phyloP scores from a whole-genome alignment of 1,140 invertebrate species.

The Papilio xuthus region DNA sequence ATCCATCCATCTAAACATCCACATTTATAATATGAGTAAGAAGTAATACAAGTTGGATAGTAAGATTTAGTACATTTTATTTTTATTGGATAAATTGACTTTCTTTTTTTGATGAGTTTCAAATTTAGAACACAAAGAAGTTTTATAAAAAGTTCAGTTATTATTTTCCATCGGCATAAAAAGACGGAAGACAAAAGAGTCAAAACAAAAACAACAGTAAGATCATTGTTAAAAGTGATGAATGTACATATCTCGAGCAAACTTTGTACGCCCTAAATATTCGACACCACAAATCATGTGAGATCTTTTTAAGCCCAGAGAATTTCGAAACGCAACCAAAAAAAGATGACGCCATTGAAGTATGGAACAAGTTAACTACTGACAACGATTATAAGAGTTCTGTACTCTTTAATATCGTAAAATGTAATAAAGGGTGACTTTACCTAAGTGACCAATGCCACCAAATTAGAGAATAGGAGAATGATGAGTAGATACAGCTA shows the following conservation, averaged over 20 bases:
- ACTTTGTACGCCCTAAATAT: constrained; percentile 58
- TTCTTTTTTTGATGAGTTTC: neutral
- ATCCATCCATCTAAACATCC: no score
- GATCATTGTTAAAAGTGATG: constrained; percentile 38
- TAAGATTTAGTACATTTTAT: neutral
- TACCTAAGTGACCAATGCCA: no score
- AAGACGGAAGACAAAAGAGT: constrained; percentile 20
- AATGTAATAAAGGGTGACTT: neutral
- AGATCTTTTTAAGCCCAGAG: constrained; percentile 64
- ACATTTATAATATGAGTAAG: no score
- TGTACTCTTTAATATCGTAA: neutral
- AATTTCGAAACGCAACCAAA: constrained; percentile 58
- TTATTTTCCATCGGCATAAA: neutral
- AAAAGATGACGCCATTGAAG: constrained; percentile 46
- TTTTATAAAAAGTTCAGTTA: neutral
- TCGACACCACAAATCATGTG: constrained; percentile 66
- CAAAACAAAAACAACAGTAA: constrained; percentile 34
- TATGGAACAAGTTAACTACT: constrained; percentile 34
- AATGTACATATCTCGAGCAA: constrained; percentile 38
- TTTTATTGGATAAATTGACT: neutral
- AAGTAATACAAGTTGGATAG: no score
- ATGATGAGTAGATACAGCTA: no score
- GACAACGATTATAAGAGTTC: neutral
- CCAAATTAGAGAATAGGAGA: neutral
- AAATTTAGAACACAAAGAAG: neutral